Conservation (phyloP, 2,797 vertebrate genomes). For the Microhierax caerulescens region DNA sequence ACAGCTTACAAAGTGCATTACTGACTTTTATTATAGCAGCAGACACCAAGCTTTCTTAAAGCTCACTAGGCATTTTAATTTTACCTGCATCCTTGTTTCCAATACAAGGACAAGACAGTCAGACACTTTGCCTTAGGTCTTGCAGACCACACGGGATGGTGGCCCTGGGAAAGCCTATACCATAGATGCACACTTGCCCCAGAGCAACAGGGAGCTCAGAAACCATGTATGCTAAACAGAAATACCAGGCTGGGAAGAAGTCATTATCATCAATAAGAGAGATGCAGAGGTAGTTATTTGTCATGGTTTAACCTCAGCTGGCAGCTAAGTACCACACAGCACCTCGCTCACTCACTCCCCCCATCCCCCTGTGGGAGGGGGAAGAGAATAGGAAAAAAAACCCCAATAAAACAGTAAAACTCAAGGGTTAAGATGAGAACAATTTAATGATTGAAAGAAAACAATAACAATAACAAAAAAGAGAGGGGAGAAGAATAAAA, state of each 20-base stretch:
- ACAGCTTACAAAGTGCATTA: neutral
- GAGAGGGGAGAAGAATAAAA: too few species aligned
- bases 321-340: too few species aligned
- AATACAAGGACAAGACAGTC: neutral
- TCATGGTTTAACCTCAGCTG: too few species aligned
- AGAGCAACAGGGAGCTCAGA: neutral
- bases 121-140: neutral
- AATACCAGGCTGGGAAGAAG: neutral
- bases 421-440: too few species aligned
- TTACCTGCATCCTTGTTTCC: neutral
- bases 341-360: too few species aligned
- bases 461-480: too few species aligned
- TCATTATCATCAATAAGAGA: neutral
- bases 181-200: neutral
- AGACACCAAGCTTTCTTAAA: neutral
- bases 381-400: too few species aligned
- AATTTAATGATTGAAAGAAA: too few species aligned
- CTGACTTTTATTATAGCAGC: neutral
- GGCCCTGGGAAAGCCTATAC: neutral
- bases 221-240: neutral
- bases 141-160: neutral
- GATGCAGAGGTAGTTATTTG: neutral
- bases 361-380: too few species aligned
- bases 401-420: too few species aligned
- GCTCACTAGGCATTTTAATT: neutral